Evolutionary conservation across 2,797 vertebrate species (phyloP).

Genomic region (Melanotaenia parkinsoni): DNA sequence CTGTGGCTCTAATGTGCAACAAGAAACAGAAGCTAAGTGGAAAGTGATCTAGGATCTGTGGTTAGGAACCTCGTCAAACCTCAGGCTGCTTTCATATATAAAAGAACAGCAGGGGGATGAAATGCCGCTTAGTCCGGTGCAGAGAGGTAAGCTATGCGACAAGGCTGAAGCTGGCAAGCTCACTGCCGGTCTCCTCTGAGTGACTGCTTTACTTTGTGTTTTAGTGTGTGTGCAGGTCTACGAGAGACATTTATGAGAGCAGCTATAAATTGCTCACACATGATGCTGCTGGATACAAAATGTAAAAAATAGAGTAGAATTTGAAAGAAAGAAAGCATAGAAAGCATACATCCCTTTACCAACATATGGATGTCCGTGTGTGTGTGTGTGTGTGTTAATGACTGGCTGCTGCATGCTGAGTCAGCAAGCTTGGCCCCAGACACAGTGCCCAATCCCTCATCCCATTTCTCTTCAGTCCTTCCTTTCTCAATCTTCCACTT

Average conservation of each 20-base stretch:
- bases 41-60: constrained; percentile 70
- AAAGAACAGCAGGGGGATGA: constrained; percentile 38
- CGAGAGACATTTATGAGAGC: constrained; percentile 35
- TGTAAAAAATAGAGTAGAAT: not conserved
- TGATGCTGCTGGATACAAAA: not conserved
- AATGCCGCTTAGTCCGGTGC: constrained; percentile 36
- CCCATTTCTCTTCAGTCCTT: constrained; percentile 48
- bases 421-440: constrained; percentile 33
- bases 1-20: constrained; percentile 65
- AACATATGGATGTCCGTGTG: constrained; percentile 1
- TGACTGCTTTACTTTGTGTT: constrained; percentile 15
- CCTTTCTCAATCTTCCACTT: constrained; percentile 42
- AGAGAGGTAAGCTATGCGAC: constrained; percentile 49
- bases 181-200: constrained; percentile 24
- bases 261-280: constrained; percentile 35
- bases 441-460: constrained; percentile 8
- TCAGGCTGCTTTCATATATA: constrained; percentile 53
- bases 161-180: constrained; percentile 33
- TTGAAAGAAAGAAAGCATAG: not conserved
- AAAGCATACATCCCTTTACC: not conserved
- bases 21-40: constrained; percentile 52
- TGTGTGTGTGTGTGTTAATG: constrained; percentile 18
- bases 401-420: constrained; percentile 54
- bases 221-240: constrained; percentile 12
- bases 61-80: constrained; percentile 57